Base-by-base conservation (phyloP, 2,113 vertebrate genomes). In the Muntiacus muntjak region DNA sequence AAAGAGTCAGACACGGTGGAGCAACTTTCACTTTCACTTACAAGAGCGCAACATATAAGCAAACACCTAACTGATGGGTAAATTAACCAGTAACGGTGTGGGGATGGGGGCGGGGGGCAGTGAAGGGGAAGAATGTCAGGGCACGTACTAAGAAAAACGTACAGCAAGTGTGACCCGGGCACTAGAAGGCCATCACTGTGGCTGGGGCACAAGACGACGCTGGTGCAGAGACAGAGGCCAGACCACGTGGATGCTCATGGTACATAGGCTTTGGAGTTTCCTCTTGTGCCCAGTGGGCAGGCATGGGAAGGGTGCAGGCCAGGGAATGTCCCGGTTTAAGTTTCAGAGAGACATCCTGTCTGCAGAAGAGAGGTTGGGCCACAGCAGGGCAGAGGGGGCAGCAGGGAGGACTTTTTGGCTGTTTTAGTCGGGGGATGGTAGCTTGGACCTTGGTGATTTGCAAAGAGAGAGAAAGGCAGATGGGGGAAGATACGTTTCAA, bases 1-100 rank as follows among this genome's bases (percentile, higher is more conserved):
- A 36, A 71, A 71, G 17, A 71, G 64, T 71, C 64, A 71, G n/a
- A 71, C 64, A 36, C 0, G 0, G n/a, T 0, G 1, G 9, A 11
- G n/a, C 64, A 71, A 71, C 64, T 2, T 71, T 36, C 17, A 36
- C 64, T 67, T 67, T 67, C n/a, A 36, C n/a, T 71, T 71, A 71
- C 9, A 58, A 93, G 64, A 47, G n/a, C 2, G 3, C 1, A 23
- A 57, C 62, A 47, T n/a, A 5, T 6, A 85, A 93, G 62, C 81
- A 9, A 74, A 36, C 43, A 58, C 10, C 2, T 16, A 45, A n/a
- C 10, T 57, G 40, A 74, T 74, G 40, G 15, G 52, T 57, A 45
- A n/a, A 85, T 58, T n/a, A 47, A 15, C 40, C 3, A 19, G 36
- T 85, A 36, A 74, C 0, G 1, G 52, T 2, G 30, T 12, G 3